A percentile compares a stretch with the other conserved stretches of the same genome.
phyloP scores from a whole-genome alignment of 2,113 vertebrate species.

The Saimiri boliviensis region DNA sequence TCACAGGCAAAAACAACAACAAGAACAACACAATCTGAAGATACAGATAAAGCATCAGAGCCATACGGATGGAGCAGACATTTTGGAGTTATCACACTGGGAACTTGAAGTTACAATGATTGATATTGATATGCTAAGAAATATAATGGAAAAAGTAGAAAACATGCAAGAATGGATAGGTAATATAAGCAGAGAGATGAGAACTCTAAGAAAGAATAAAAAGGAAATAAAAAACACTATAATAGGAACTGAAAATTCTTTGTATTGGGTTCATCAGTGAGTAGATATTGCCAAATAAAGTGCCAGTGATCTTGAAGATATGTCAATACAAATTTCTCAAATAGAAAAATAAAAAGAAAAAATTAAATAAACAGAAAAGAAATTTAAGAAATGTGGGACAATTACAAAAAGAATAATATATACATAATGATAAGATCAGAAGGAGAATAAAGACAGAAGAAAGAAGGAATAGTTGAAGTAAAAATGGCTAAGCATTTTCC shows the following conservation, averaged over 20 bases:
- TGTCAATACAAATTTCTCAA: background rate
- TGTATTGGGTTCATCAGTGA: background rate
- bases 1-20: background rate
- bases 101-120: background rate
- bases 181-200: background rate
- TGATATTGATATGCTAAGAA: background rate
- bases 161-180: background rate
- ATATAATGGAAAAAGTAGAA: background rate
- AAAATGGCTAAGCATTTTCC: background rate
- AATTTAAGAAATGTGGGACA: background rate
- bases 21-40: background rate
- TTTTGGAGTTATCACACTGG: background rate
- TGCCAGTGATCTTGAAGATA: background rate
- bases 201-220: background rate
- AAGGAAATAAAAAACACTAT: background rate
- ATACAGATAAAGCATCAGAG: background rate
- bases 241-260: background rate
- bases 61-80: background rate
- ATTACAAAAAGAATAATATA: background rate
- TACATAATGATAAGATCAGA: background rate
- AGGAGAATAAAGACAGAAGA: background rate
- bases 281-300: background rate
- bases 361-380: background rate
- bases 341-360: background rate
- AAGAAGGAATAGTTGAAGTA: background rate